Percentiles rank a stretch among this genome's conserved stretches.
Evolutionary conservation across 2,888 invertebrate species (phyloP).

Genomic region (Hypomecis punctinalis): DNA sequence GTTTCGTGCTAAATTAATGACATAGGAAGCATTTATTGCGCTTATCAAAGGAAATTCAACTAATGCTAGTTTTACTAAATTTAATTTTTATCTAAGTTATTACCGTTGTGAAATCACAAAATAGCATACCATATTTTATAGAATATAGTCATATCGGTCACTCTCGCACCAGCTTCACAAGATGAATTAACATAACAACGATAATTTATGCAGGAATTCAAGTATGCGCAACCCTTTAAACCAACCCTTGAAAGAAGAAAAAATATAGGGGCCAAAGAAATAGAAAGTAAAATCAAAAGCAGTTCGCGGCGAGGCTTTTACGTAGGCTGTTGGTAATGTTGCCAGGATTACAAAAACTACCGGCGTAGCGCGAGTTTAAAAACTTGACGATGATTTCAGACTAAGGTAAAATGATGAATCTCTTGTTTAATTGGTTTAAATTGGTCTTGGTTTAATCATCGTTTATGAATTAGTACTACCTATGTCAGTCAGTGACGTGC

Average conservation of each 20-base stretch:
- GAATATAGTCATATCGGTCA: neutral
- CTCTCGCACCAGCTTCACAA: constrained; percentile 1
- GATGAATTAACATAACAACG: constrained; percentile 27
- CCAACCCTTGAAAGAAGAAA: constrained; percentile 9
- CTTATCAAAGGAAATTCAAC: no score
- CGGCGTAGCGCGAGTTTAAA: neutral
- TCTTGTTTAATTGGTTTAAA: no score
- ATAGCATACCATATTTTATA: no score
- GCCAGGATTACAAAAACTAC: constrained; percentile 15
- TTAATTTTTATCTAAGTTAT: no score
- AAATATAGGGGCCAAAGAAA: constrained; percentile 23
- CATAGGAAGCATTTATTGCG: neutral
- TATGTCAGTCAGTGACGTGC: no score
- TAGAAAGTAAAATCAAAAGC: constrained; percentile 28
- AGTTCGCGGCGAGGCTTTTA: constrained; percentile 18
- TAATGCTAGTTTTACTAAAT: no score
- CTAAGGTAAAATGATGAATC: no score
- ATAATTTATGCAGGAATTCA: constrained; percentile 40
- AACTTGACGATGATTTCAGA: no score
- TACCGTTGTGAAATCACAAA: no score
- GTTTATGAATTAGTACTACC: no score
- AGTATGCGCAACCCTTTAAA: constrained; percentile 11
- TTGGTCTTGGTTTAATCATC: no score
- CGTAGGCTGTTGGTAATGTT: constrained; percentile 22
- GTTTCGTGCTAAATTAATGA: no score